phyloP scores from a whole-genome alignment of 2,113 vertebrate genomes.

The Microcebus griseorufus region DNA sequence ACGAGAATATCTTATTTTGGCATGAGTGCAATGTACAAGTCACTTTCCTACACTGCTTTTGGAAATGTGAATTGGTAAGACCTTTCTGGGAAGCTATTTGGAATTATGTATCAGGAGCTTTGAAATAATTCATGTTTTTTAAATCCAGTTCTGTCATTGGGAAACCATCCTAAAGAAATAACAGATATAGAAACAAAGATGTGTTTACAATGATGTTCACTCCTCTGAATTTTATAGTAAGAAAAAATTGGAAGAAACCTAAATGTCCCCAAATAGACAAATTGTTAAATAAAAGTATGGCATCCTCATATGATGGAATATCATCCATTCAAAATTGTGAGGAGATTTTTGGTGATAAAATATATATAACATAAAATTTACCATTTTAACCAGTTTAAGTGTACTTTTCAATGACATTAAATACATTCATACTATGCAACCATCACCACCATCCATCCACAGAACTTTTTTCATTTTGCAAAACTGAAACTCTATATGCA shows the following conservation, averaged over 20 bases:
- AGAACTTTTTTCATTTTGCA: neutral
- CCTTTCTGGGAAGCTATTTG: slow-evolving; percentile 20
- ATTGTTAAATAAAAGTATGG: neutral
- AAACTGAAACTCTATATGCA: neutral
- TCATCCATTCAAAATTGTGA: neutral
- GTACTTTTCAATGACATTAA: neutral
- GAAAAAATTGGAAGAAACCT: neutral
- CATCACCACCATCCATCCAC: neutral
- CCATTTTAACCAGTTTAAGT: neutral
- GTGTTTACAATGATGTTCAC: neutral
- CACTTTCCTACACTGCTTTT: neutral
- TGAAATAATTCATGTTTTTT: slow-evolving; percentile 48
- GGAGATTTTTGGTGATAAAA: neutral
- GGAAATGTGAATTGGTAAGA: neutral
- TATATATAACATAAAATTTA: neutral
- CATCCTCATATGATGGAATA: neutral
- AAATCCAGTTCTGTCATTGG: neutral
- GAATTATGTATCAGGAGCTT: neutral
- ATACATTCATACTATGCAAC: neutral
- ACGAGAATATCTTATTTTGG: neutral
- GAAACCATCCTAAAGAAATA: slow-evolving; percentile 24
- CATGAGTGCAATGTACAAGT: neutral
- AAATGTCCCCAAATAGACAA: neutral
- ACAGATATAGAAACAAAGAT: neutral
- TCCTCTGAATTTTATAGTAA: slow-evolving; percentile 13